These are phyloP conservation scores for Bos indicus DNA, from an alignment of 2,113 vertebrate species.

Conservation along the genomic window DNA sequence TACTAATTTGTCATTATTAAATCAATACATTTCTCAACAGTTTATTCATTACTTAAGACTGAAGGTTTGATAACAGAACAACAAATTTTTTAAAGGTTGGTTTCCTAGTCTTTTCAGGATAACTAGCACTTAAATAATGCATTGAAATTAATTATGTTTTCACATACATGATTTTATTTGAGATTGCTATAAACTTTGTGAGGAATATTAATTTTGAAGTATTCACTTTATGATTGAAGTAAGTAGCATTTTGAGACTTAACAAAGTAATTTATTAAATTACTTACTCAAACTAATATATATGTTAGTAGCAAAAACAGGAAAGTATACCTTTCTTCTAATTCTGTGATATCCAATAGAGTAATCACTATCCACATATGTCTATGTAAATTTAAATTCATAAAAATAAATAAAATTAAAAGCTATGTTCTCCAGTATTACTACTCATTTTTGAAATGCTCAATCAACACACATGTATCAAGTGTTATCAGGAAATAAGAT, in stretches of 20 bases:
- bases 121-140: background rate
- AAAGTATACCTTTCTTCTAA: background rate
- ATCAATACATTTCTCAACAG: background rate
- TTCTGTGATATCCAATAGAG: background rate
- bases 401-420: background rate
- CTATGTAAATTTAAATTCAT: background rate
- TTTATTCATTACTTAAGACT: background rate
- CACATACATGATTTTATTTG: background rate
- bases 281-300: background rate
- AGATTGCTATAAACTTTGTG: background rate
- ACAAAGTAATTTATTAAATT: background rate
- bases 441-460: background rate
- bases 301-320: background rate
- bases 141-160: background rate
- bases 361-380: background rate
- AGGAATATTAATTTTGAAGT: background rate
- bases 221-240: background rate
- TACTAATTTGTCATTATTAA: background rate
- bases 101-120: background rate
- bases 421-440: background rate
- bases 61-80: background rate
- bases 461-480: background rate
- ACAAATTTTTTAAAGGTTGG: background rate
- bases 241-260: background rate
- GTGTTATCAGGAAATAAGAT: background rate